A percentile compares a stretch with the other conserved stretches of the same genome.
Conservation (phyloP, 2,113 vertebrate genomes). For the Cavia aperea region DNA sequence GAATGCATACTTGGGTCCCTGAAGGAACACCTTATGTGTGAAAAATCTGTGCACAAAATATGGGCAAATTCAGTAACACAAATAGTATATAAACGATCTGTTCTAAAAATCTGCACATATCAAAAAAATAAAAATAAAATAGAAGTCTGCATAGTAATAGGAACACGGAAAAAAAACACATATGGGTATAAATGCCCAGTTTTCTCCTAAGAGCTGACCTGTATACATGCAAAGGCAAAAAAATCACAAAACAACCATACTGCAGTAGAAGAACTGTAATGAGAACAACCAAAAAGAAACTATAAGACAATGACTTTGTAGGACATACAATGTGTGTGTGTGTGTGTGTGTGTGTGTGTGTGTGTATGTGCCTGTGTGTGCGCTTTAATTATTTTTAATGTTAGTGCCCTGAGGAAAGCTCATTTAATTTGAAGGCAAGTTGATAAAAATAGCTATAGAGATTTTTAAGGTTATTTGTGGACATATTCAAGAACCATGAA, state of each 20-base stretch:
- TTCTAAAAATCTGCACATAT: neutral
- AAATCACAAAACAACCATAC: neutral
- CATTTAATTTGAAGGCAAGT: conserved; percentile 4
- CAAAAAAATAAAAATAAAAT: neutral
- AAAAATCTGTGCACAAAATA: neutral
- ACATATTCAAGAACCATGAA: neutral
- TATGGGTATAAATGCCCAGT: neutral
- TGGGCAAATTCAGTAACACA: conserved; percentile 3
- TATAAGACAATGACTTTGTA: neutral
- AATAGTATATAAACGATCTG: neutral
- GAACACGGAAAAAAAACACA: neutral
- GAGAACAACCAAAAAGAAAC: neutral
- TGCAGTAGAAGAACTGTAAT: neutral
- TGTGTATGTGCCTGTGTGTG: fast-evolving
- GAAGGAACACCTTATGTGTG: neutral
- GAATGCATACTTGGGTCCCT: neutral
- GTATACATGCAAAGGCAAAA: neutral
- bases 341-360: neutral
- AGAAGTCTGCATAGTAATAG: neutral
- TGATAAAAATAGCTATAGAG: neutral
- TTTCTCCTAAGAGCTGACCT: neutral
- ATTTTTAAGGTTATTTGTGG: conserved; percentile 12
- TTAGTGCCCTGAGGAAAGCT: neutral
- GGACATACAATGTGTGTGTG: neutral
- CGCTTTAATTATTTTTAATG: conserved; percentile 10